Base-by-base conservation (phyloP, 37 sponge, comb jelly and placozoan species). In the Halichondria panicea region DNA sequence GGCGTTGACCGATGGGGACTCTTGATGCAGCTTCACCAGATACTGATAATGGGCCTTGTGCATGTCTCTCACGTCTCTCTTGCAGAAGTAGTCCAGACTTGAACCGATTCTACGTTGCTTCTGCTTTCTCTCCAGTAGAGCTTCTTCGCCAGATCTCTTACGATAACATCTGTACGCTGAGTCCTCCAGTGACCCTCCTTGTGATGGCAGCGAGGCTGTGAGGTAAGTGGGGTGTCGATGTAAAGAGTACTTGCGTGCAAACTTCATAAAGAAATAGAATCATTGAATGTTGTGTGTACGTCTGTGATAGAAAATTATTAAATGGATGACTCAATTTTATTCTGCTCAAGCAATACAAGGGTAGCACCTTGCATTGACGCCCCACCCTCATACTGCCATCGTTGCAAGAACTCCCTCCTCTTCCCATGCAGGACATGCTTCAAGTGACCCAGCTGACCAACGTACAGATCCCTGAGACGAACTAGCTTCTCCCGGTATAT, bases 371-470 rank as follows among this genome's bases (percentile, higher is more conserved):
- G 52, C 30, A 37, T 27, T 37, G 63, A 56, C 13, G 35, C 42
- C 12, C 81, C 80, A 32, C 84, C 76, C 24, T 65, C 90, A 46
- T 62, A 30, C 69, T 78, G 79, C 84, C 84, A 78, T 58, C 78
- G 74, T 19, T 80, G 68, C 24, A 89, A 64, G 44, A 89, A 89
- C 38, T 74, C 55, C 63, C 90, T 69, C 40, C 90, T 77, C 46
- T 75, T 78, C 43, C 80, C 80, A 34, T 66, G 72, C 27, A 90
- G 59, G 8, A 40, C 37, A 60, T 84, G 79, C 18, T 66, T 48
- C 58, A 90, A 53, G n/a, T 81, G 76, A 21, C 53, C 45, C 62
- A 90, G 40, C 72, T 90, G 91, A 0, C 86, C 85, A 12, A 66
- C 71, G 52, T 90, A 90, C 41, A 90, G 86, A n/a, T 65, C 55